Conservation (phyloP, 92 coral and sea anemone genomes). For the Epizoanthus ramosus region DNA sequence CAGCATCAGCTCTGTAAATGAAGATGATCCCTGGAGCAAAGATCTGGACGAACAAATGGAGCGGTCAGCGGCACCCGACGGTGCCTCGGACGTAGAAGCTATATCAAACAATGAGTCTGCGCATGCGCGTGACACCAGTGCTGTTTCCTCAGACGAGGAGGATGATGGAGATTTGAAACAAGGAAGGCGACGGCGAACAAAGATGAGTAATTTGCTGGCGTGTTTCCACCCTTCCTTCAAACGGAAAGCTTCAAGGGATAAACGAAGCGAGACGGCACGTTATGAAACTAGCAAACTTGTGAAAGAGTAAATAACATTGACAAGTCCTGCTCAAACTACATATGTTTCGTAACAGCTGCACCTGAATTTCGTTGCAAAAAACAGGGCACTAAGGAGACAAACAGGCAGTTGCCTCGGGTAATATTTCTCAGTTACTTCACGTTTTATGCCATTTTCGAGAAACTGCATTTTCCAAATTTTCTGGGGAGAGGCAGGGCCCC, state of each 20-base stretch:
- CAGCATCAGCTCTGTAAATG: slow-evolving; percentile 13
- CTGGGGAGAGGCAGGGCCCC: too few species aligned
- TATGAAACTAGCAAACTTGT: slow-evolving; percentile 35
- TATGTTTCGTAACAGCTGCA: too few species aligned
- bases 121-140: background rate
- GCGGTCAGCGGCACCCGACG: slow-evolving; percentile 35
- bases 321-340: background rate
- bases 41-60: slow-evolving; percentile 32
- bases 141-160: slow-evolving; percentile 26
- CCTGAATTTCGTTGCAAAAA: too few species aligned
- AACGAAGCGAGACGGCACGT: background rate
- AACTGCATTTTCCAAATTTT: too few species aligned
- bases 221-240: slow-evolving; percentile 24
- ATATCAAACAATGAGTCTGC: background rate
- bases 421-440: too few species aligned
- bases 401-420: too few species aligned
- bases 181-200: slow-evolving; percentile 2
- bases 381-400: too few species aligned
- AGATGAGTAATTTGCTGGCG: slow-evolving; percentile 8
- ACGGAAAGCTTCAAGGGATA: slow-evolving; percentile 22
- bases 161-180: slow-evolving; percentile 6
- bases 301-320: background rate
- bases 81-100: slow-evolving; percentile 24
- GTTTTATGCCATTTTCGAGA: too few species aligned
- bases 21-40: slow-evolving; percentile 41